Conservation (phyloP, 2,888 invertebrate species). For the Encarsia formosa region DNA sequence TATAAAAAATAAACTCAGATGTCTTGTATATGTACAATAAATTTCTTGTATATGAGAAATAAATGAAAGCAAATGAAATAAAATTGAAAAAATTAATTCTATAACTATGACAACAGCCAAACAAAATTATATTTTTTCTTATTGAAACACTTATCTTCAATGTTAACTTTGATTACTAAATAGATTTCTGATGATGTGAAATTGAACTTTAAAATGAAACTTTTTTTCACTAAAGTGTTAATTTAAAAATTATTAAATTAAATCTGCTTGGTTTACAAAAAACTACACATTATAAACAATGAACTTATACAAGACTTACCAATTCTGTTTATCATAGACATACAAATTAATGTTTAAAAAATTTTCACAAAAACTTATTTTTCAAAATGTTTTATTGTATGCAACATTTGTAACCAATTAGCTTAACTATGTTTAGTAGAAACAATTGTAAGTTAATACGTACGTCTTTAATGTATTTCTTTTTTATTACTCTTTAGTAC, state of each 20-base stretch:
- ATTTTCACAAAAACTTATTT: slow-evolving; percentile 28
- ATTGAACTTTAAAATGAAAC: too few species aligned
- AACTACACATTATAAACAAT: slow-evolving; percentile 1
- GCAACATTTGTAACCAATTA: slow-evolving; percentile 27
- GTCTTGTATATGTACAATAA: too few species aligned
- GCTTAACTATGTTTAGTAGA: slow-evolving; percentile 46
- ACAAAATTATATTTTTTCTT: too few species aligned
- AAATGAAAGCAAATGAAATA: too few species aligned
- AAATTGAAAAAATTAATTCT: too few species aligned
- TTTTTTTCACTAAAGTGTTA: too few species aligned
- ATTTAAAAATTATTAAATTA: neutral
- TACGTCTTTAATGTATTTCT: slow-evolving; percentile 47
- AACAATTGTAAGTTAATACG: slow-evolving; percentile 50
- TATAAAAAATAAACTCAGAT: too few species aligned
- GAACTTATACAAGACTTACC: neutral
- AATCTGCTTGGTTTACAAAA: neutral
- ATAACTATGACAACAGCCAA: too few species aligned
- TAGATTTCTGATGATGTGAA: too few species aligned
- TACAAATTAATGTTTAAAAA: slow-evolving; percentile 12
- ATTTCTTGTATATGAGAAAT: too few species aligned
- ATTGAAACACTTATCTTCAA: too few species aligned
- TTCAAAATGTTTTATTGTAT: slow-evolving; percentile 40
- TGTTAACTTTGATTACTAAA: too few species aligned
- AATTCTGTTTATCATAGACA: slow-evolving; percentile 6
- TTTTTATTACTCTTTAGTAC: slow-evolving; percentile 41